A percentile compares a stretch with the other conserved stretches of the same genome.
phyloP scores from a whole-genome alignment of 2,113 vertebrate genomes.

The Morone chrysops region DNA sequence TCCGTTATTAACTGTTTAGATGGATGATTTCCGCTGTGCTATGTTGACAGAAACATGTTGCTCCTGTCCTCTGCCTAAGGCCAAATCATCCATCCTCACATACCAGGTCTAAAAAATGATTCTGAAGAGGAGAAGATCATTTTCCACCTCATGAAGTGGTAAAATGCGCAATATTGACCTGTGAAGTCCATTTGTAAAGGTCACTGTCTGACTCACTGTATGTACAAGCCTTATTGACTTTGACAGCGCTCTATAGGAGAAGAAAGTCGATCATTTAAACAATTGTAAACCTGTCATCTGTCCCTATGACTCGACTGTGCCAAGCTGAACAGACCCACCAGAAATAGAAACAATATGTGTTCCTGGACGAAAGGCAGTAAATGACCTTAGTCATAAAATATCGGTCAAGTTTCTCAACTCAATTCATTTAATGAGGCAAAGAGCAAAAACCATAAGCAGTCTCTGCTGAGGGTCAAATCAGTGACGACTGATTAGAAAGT shows the following conservation, averaged over 20 bases:
- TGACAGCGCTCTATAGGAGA: constrained; percentile 34
- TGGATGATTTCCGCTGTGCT: constrained; percentile 57
- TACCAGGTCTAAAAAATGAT: neutral
- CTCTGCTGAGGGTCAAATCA: constrained; percentile 8
- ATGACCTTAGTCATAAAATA: constrained; percentile 34
- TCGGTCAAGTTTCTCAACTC: constrained; percentile 35
- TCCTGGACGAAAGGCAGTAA: constrained; percentile 34
- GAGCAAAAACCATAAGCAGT: constrained; percentile 31
- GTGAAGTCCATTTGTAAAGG: constrained; percentile 48
- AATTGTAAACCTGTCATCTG: constrained; percentile 58
- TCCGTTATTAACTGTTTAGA: constrained; percentile 65
- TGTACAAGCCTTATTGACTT: constrained; percentile 53
- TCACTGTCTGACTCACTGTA: constrained; percentile 45
- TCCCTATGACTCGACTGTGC: constrained; percentile 22
- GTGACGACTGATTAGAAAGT: constrained; percentile 10
- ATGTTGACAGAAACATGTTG: constrained; percentile 42
- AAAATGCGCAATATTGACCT: constrained; percentile 27
- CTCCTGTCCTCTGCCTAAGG: constrained; percentile 34
- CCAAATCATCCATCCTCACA: constrained; percentile 26
- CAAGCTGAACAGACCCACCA: constrained; percentile 35
- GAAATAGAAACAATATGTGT: constrained; percentile 61
- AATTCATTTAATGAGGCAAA: constrained; percentile 44
- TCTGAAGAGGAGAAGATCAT: constrained; percentile 1
- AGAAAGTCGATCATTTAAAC: constrained; percentile 38
- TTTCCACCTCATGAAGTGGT: constrained; percentile 34